Base-by-base conservation (phyloP, 2,797 vertebrate species). In the Clarias laeviceps region DNA sequence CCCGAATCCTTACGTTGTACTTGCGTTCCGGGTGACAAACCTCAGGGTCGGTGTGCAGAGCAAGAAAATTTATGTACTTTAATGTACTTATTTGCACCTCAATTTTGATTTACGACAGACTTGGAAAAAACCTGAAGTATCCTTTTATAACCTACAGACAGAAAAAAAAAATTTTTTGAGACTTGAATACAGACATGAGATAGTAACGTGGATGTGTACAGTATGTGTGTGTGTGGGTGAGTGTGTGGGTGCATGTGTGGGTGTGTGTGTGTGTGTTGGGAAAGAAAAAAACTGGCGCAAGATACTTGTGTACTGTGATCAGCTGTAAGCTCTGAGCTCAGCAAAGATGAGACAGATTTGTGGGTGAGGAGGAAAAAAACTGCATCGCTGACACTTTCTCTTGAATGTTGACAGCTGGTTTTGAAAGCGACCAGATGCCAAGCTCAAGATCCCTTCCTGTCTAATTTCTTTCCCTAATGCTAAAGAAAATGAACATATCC, bases 261-360 rank as follows among this genome's bases (percentile, higher is more conserved):
- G 32, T 22, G 34, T 68, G 66, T 68, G 17, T 68, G 29, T 18
- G 17, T 32, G 65, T 22, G 34, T n/a, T 83, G n/a, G 20, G 22
- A 77, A 70, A 70, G 15, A 24, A 37, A 40, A 40, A 70, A 22
- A 8, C 50, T 59, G 32, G 3, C 2, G 6, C 57, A 8, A 17
- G 34, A 37, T 22, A 37, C 76, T 15, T 32, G 32, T n/a, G 57
- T 40, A 74, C 59, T 64, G 81, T 84, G 84, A 85, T 80, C 83
- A 91, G 86, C 84, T 87, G 82, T 87, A 87, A 85, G 62, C 82
- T 87, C 83, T 84, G 72, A 88, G 73, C 87, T 90, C 80, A 88
- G 83, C 85, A 86, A 85, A 82, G 82, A 84, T 84, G 40, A 82
- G 79, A 84, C 83, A 87, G 89, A 64, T 85, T 91, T 84, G 81